Evolutionary conservation across 2,797 vertebrate genomes (phyloP).

Genomic region (Eleutherodactylus coqui): DNA sequence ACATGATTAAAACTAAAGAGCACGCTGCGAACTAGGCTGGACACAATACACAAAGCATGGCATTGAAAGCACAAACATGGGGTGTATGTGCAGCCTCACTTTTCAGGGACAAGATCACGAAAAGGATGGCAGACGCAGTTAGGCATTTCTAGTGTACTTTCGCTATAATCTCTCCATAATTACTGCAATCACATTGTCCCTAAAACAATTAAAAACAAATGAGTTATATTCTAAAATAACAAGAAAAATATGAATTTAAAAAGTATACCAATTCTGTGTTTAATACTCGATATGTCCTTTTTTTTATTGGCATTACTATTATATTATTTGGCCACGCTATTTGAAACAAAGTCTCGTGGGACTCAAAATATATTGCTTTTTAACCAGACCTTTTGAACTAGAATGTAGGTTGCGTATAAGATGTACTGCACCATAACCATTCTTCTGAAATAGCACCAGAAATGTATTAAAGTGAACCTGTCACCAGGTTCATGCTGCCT

Average conservation of each 20-base stretch:
- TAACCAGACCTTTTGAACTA: too few relatives aligned
- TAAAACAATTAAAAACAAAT: neutral
- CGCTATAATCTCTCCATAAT: neutral
- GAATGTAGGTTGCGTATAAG: too few relatives aligned
- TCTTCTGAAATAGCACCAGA: too few relatives aligned
- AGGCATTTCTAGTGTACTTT: neutral
- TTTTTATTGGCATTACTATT: neutral
- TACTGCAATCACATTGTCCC: neutral
- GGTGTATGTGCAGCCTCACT: slow-evolving; percentile 62
- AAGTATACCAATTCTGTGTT: neutral
- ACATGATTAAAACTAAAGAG: slow-evolving; percentile 71
- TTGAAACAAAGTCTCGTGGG: too few relatives aligned
- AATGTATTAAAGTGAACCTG: too few relatives aligned
- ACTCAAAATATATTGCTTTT: too few relatives aligned
- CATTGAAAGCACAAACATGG: slow-evolving; percentile 51
- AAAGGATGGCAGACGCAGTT: neutral
- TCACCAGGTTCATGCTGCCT: too few relatives aligned
- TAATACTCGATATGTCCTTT: neutral
- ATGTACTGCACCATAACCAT: too few relatives aligned
- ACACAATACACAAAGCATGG: slow-evolving; percentile 52
- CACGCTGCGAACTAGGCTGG: slow-evolving; percentile 40
- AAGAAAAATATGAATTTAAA: neutral
- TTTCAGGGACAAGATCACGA: slow-evolving; percentile 66
- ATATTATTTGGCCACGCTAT: neutral
- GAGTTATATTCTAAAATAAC: neutral